Percentiles rank a stretch among this genome's conserved stretches.
These are phyloP conservation scores for Listronotus bonariensis DNA, from an alignment of 1,140 invertebrate species.

Conservation along the genomic window DNA sequence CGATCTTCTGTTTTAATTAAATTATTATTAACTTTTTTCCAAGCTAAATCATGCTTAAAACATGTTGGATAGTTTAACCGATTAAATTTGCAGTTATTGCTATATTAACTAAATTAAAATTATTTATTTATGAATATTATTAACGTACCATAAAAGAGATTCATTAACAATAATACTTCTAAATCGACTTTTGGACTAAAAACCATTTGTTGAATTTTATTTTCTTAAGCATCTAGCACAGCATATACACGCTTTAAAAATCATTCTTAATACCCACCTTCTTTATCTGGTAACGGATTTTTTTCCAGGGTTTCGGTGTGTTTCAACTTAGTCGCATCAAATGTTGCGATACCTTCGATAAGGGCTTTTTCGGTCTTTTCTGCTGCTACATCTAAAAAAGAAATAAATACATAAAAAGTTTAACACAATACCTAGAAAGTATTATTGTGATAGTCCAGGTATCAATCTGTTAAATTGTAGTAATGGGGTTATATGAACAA, in stretches of 20 bases:
- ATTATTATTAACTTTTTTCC: too few relatives aligned
- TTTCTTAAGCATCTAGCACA: not conserved
- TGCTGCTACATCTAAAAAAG: conserved; percentile 74
- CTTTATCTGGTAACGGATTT: conserved; percentile 91
- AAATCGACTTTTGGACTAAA: too few relatives aligned
- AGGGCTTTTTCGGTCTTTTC: conserved; percentile 87
- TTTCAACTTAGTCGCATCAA: conserved; percentile 81
- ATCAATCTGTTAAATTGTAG: not conserved
- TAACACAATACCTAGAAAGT: not conserved
- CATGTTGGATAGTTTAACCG: too few relatives aligned
- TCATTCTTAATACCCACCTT: conserved; percentile 73
- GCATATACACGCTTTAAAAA: not conserved
- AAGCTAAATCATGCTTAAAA: too few relatives aligned
- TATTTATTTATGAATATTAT: too few relatives aligned
- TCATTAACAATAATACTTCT: too few relatives aligned
- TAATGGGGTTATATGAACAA: too few relatives aligned
- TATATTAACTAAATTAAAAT: too few relatives aligned
- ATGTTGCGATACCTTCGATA: conserved; percentile 81
- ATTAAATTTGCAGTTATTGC: too few relatives aligned
- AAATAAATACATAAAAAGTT: conserved; percentile 24
- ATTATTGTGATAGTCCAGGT: not conserved
- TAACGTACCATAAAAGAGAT: too few relatives aligned
- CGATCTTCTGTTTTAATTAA: too few relatives aligned
- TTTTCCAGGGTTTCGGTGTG: conserved; percentile 93
- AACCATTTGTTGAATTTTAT: not conserved